A percentile compares a stretch with the other conserved stretches of the same genome.
phyloP scores from a whole-genome alignment of 2,113 vertebrate species.

The Seriola aureovittata region DNA sequence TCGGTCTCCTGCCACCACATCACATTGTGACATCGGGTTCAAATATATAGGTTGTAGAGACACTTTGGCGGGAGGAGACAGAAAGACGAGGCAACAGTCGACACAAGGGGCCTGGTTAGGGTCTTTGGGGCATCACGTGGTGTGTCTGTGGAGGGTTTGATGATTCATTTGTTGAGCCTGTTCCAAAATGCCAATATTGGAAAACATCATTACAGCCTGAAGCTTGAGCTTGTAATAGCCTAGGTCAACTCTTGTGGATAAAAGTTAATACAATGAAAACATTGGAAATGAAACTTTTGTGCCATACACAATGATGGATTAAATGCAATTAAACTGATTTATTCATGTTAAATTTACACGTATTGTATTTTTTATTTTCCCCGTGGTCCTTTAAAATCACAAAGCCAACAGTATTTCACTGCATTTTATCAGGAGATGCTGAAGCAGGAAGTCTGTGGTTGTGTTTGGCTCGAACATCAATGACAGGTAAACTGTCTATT shows the following conservation, averaged over 20 bases:
- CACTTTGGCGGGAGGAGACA: slow-evolving; percentile 23
- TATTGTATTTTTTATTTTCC: neutral
- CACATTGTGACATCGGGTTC: slow-evolving; percentile 46
- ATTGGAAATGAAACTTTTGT: neutral
- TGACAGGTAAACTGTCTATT: slow-evolving; percentile 34
- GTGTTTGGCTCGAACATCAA: neutral
- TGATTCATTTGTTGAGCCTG: neutral
- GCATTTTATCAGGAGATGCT: neutral
- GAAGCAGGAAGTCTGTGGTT: neutral
- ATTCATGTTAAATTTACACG: neutral
- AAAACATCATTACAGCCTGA: neutral
- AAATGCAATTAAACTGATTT: neutral
- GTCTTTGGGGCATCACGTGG: slow-evolving; percentile 22
- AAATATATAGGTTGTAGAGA: slow-evolving; percentile 28
- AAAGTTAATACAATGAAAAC: neutral
- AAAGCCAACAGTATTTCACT: too few relatives aligned
- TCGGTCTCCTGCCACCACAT: slow-evolving; percentile 62
- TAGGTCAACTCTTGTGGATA: neutral
- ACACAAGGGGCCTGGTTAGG: neutral
- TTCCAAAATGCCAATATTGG: neutral
- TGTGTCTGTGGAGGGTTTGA: slow-evolving; percentile 26
- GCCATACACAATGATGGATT: neutral
- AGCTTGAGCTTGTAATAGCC: neutral
- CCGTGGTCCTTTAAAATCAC: too few relatives aligned
- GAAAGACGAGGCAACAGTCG: slow-evolving; percentile 13